Conservation (phyloP, 2,888 invertebrate genomes). For the Diploptera punctata region DNA sequence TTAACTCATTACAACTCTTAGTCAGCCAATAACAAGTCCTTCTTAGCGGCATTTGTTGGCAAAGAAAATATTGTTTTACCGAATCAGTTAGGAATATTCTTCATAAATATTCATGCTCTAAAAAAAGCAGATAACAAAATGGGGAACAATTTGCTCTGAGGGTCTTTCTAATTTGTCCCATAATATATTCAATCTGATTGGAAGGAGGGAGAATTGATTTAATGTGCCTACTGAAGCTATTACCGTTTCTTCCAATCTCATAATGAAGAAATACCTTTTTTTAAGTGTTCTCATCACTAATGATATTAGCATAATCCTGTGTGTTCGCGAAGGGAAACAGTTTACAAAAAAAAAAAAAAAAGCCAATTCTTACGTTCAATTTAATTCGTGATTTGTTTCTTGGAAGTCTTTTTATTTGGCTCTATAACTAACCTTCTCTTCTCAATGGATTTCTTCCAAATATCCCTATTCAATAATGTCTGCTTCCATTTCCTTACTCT, state of each 20-base stretch:
- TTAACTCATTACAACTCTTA: neutral
- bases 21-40: neutral
- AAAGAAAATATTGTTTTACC: neutral
- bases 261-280: too few species aligned
- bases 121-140: neutral
- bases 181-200: constrained; percentile 18
- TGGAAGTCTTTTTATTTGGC: too few species aligned
- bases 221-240: constrained; percentile 15
- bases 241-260: constrained; percentile 16
- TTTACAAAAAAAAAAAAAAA: neutral
- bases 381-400: too few species aligned
- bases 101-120: constrained; percentile 23
- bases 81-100: constrained; percentile 1
- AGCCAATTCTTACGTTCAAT: too few species aligned
- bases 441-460: too few species aligned
- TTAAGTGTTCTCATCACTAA: too few species aligned
- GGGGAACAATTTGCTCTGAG: constrained; percentile 20
- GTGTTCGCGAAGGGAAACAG: neutral
- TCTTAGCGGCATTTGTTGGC: neutral
- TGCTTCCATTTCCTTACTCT: too few species aligned
- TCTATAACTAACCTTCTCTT: too few species aligned
- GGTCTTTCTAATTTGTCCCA: constrained; percentile 10
- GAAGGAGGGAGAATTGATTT: constrained; percentile 22
- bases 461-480: too few species aligned
- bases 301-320: constrained; percentile 6